phyloP scores from a whole-genome alignment of 1,140 invertebrate species.

The Trichoplusia ni region DNA sequence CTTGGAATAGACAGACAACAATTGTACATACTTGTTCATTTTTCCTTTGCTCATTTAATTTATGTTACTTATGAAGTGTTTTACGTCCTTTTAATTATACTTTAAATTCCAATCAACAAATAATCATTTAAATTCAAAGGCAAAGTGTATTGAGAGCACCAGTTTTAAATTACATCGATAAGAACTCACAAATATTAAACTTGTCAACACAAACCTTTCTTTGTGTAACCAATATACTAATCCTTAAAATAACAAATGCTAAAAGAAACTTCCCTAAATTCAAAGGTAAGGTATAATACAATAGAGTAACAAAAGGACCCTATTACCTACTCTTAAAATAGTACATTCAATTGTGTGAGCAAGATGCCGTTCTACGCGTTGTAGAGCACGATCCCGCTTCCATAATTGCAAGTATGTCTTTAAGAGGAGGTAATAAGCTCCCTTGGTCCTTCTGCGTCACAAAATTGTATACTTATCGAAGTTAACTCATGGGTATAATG shows the following conservation, averaged over 20 bases:
- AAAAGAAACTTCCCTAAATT: not conserved
- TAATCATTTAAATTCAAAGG: no score
- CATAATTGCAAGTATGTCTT: not conserved
- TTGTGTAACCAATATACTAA: slow-evolving; percentile 19
- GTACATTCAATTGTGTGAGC: not conserved
- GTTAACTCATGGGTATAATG: not conserved
- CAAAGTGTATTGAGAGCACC: no score
- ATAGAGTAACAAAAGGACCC: slow-evolving; percentile 6
- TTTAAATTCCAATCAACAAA: no score
- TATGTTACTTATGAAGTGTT: no score
- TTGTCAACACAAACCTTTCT: not conserved
- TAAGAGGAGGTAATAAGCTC: no score
- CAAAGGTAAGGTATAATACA: not conserved
- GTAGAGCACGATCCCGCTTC: not conserved
- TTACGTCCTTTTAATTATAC: no score
- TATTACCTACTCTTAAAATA: not conserved
- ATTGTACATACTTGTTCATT: no score
- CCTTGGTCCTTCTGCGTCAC: no score
- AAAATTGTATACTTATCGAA: not conserved
- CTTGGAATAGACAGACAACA: no score
- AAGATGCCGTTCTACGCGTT: not conserved
- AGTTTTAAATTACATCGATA: no score
- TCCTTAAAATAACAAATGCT: slow-evolving; percentile 17
- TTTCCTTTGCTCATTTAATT: no score
- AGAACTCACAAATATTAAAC: no score